Evolutionary conservation across 2,888 invertebrate genomes (phyloP).

Genomic region (Sinohyriopsis cumingii): DNA sequence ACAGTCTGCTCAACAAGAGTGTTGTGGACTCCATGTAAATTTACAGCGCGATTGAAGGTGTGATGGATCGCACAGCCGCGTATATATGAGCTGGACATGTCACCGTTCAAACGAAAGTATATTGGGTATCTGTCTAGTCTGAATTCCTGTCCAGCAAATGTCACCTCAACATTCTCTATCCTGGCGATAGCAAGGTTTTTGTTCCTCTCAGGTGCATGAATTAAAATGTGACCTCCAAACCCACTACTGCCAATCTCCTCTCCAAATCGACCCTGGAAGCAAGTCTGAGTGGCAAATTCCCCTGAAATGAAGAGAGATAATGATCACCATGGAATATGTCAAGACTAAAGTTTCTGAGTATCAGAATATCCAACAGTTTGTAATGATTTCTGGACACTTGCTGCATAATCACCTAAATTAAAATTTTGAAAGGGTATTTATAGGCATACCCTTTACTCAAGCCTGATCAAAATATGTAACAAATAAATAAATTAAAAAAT

Average conservation of each 20-base stretch:
- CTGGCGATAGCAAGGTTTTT: slow-evolving; percentile 38
- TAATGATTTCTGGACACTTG: too few species aligned
- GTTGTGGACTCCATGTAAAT: slow-evolving; percentile 64
- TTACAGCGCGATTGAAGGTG: slow-evolving; percentile 67
- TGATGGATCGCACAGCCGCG: slow-evolving; percentile 59
- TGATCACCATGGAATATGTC: not conserved
- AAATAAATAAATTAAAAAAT: too few species aligned
- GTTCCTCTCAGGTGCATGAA: slow-evolving; percentile 45
- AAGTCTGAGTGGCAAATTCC: slow-evolving; percentile 67
- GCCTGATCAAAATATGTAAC: too few species aligned
- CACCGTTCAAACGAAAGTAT: slow-evolving; percentile 67
- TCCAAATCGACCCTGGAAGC: slow-evolving; percentile 68
- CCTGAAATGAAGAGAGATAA: slow-evolving; percentile 41
- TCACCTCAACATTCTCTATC: slow-evolving; percentile 57
- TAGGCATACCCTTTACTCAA: too few species aligned
- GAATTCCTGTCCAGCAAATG: slow-evolving; percentile 66
- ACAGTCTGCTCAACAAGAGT: slow-evolving; percentile 56
- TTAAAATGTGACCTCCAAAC: slow-evolving; percentile 65
- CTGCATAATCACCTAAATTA: too few species aligned
- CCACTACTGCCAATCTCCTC: slow-evolving; percentile 66
- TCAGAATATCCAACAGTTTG: too few species aligned
- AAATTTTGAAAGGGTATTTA: too few species aligned
- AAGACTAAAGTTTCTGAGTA: too few species aligned
- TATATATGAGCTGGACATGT: slow-evolving; percentile 62
- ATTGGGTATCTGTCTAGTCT: slow-evolving; percentile 68